A percentile compares a stretch with the other conserved stretches of the same genome.
Conservation (phyloP, 2,888 invertebrate species). For the Oegoconia quadripuncta region DNA sequence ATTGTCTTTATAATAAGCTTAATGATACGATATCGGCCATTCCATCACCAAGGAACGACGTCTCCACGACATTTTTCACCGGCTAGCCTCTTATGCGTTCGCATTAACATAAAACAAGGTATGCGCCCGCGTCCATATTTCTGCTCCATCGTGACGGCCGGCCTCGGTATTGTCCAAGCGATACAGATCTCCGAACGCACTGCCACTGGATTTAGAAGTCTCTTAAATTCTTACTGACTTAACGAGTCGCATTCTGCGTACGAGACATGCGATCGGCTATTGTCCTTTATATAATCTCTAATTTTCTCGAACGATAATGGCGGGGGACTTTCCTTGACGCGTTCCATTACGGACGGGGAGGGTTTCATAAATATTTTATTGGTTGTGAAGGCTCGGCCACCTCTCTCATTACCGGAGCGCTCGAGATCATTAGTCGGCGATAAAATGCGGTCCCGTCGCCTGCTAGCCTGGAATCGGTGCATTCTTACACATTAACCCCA, state of each 20-base stretch:
- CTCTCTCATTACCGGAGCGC: conserved; percentile 62
- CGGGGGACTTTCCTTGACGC: conserved; percentile 54
- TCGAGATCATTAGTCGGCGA: conserved; percentile 68
- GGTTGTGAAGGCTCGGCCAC: conserved; percentile 51
- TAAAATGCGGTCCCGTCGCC: conserved; percentile 60
- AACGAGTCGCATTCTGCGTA: conserved; percentile 72
- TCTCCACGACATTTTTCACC: conserved; percentile 57
- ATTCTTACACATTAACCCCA: conserved; percentile 40
- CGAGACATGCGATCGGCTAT: conserved; percentile 63
- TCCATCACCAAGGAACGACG: conserved; percentile 55
- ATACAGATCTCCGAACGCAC: conserved; percentile 73
- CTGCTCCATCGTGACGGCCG: conserved; percentile 70
- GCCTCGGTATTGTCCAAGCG: conserved; percentile 71
- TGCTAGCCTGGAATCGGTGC: conserved; percentile 38
- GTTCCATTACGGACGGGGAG: conserved; percentile 60
- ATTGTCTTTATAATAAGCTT: conserved; percentile 24
- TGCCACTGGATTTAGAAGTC: conserved; percentile 71
- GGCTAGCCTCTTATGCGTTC: conserved; percentile 52
- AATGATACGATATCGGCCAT: conserved; percentile 49
- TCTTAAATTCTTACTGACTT: conserved; percentile 69
- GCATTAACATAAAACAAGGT: conserved; percentile 77
- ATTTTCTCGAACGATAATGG: conserved; percentile 43
- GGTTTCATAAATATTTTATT: conserved; percentile 76
- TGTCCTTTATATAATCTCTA: conserved; percentile 38
- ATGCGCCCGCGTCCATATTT: conserved; percentile 70